Evolutionary conservation across 2,888 invertebrate species (phyloP), one percentile per base, ranked within the genome.

Genomic region (Cyrtodaria siliqua): DNA sequence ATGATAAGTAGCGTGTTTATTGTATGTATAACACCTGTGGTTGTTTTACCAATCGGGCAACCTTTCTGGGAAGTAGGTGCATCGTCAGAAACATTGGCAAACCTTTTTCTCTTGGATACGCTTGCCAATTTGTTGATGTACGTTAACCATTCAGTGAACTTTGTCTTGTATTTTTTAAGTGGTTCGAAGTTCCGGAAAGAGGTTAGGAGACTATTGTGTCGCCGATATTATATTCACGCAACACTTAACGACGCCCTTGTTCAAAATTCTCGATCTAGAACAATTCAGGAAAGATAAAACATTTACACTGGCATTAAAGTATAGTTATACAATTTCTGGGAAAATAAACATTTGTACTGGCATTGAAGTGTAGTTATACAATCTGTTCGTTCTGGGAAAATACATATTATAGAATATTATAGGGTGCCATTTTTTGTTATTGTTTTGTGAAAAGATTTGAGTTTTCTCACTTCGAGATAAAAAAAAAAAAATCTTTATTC

Each of bases 121-220:
- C 33, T 70, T 3, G 60, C 76, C 23, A 76, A 76, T 44, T 38
- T 76, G 9, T 50, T 76, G 16, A 71, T 76, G 76, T 76, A 76
- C 29, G 55, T 71, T 2, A 70, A 76, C 26, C 71, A 70, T 40
- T 53, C 70, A 0, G 56, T 71, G 9, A 76, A 76, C 42, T 76
- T 69, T 52, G 20, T 62, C 1, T 27, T 76, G 29, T 76, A 76
- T 38, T 76, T 70, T 27, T 29, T 70, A 8, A 76, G 76, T 55
- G 76, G 70, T 12, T 59, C 70, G 12, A 60, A 61, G 47, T 76
- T 76, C 53, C 27, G 64, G 23, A 67, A 59, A 14, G 75, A 63
- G 29, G 69, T 75, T 9, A 63, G 64, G 20, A 42, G 26, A 27
- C 49, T 75, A 6, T 26, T 9, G 3, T 52, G 52, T 20, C 52